Base-by-base conservation (phyloP, 35 echinoderm and acorn worm genomes). In the Stichopus chloronotus region DNA sequence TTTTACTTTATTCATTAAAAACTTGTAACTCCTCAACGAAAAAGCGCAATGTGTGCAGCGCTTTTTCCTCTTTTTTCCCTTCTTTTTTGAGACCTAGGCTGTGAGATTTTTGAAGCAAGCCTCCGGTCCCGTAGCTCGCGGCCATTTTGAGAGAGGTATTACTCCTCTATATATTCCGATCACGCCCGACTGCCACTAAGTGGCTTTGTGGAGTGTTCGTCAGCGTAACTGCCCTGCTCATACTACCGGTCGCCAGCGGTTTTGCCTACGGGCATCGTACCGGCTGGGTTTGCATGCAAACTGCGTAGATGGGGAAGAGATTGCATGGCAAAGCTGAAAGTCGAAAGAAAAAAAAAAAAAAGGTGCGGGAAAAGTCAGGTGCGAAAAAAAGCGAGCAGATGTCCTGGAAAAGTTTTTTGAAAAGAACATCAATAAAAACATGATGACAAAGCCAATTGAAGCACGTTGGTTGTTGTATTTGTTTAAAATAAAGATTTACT, bases 131-230 rank as follows among this genome's bases (percentile, higher is more conserved):
- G 82, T 85, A 85, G 55, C 82, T 58, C 22, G 82, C 82, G 82
- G 82, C 82, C 82, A 85, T 22, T 58, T 85, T 58, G 82, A 14
- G 55, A 85, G 54, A 85, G 19, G 82, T 58, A 59, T 23, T 57
- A 58, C 82, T 85, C 52, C 16, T 16, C 82, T 85, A 85, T 58
- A 56, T 85, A 85, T 85, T 85, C 82, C n/a, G 82, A 85, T 85
- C 82, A 85, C 82, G 82, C 55, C 82, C 82, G 82, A 58, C 82
- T 85, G 82, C 14, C 54, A 58, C 52, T 85, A 85, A 85, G 82
- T 85, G 82, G 82, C 82, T 85, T 85, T 58, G 82, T 85, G 82
- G 58, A 85, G 82, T 85, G 82, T 58, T 85, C 82, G 52, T 85
- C 82, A 58, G 82, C 82, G 82, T 85, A 58, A 85, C 82, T 85